Conservation (phyloP, 92 coral and sea anemone species). For the Palythoa grandiflora region DNA sequence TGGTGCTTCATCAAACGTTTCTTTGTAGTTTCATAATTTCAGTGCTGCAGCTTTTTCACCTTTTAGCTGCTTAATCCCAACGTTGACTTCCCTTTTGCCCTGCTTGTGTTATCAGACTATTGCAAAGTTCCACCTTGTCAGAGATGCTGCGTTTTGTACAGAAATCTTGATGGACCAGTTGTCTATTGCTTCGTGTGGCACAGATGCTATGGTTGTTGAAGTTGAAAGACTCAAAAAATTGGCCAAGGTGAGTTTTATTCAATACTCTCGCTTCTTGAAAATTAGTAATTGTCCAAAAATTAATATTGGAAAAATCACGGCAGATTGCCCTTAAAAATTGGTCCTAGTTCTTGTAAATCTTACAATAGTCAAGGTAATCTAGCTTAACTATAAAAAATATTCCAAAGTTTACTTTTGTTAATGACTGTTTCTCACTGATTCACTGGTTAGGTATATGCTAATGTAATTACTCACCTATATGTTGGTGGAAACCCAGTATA, state of each 20-base stretch:
- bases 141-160: constrained; percentile 31
- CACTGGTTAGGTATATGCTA: no score
- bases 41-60: no score
- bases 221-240: constrained; percentile 39
- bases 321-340: not conserved
- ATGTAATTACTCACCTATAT: no score
- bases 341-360: not conserved
- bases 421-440: no score
- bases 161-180: constrained; percentile 37
- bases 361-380: not conserved
- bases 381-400: no score
- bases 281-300: not conserved
- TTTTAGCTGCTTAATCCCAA: no score
- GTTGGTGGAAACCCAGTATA: no score
- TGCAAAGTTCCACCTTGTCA: constrained; percentile 38
- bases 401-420: no score
- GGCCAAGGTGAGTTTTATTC: not conserved
- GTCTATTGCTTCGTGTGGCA: constrained; percentile 22
- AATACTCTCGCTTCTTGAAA: not conserved
- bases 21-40: no score
- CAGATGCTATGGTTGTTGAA: constrained; percentile 37
- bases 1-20: no score
- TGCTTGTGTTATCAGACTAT: constrained; percentile 23
- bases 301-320: not conserved
- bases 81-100: not conserved